These are phyloP conservation scores for Drosophila barbarae DNA, from an alignment of 2,888 invertebrate species.

Conservation along the genomic window DNA sequence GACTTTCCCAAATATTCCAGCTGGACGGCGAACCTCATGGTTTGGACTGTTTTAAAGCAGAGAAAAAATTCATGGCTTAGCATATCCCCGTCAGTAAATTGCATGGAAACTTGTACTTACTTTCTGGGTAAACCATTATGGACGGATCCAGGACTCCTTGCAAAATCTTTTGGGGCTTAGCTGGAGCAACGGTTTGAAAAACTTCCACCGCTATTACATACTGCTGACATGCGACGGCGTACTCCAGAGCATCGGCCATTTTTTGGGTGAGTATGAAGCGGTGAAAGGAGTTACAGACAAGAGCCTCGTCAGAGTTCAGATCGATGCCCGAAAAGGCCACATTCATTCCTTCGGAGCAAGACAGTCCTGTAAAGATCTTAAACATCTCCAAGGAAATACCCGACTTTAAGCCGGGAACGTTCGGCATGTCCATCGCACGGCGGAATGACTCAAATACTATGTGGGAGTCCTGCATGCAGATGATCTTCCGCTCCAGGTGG, in stretches of 20 bases:
- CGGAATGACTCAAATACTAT: slow-evolving; percentile 58
- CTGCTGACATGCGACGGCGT: slow-evolving; percentile 38
- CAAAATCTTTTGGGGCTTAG: slow-evolving; percentile 47
- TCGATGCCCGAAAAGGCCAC: slow-evolving; percentile 49
- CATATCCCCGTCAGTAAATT: neutral
- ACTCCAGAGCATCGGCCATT: slow-evolving; percentile 47
- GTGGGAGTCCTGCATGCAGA: slow-evolving; percentile 45
- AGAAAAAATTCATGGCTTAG: no score
- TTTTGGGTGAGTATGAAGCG: slow-evolving; percentile 62
- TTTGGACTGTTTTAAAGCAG: slow-evolving; percentile 35
- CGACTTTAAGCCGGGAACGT: slow-evolving; percentile 47
- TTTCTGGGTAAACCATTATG: slow-evolving; percentile 62
- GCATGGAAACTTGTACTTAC: slow-evolving; percentile 34
- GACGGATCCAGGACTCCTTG: slow-evolving; percentile 64
- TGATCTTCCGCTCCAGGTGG: slow-evolving; percentile 35
- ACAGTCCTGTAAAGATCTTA: slow-evolving; percentile 40
- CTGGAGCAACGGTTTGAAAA: slow-evolving; percentile 21
- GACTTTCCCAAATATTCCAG: slow-evolving; percentile 45
- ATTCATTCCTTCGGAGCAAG: slow-evolving; percentile 49
- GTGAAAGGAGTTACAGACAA: slow-evolving; percentile 67
- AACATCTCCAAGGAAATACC: slow-evolving; percentile 48
- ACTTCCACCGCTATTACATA: slow-evolving; percentile 60
- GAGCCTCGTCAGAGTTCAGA: slow-evolving; percentile 36
- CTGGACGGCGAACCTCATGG: slow-evolving; percentile 58
- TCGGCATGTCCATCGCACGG: neutral